These are phyloP conservation scores for Bettongia penicillata DNA, from an alignment of 2,113 vertebrate genomes.

Conservation along the genomic window DNA sequence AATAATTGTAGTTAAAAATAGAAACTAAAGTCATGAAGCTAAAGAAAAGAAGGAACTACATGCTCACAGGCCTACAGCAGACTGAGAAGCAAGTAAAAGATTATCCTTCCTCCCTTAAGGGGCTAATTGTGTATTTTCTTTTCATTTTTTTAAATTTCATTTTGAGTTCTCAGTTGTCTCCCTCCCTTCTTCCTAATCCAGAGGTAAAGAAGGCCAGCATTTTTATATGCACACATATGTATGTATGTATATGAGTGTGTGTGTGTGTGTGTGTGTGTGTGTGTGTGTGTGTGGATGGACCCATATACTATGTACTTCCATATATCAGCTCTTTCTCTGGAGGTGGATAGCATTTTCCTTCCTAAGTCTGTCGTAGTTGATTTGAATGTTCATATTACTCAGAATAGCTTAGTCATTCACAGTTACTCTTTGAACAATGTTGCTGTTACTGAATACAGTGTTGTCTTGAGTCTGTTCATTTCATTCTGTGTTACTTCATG, in stretches of 20 bases:
- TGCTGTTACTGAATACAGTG: too few species aligned
- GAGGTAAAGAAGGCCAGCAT: neutral
- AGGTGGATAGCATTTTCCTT: neutral
- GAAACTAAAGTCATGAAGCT: conserved; percentile 62
- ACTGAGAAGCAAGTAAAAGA: conserved; percentile 17
- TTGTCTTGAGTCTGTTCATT: neutral
- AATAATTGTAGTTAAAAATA: conserved; percentile 67
- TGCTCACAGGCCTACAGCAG: conserved; percentile 18
- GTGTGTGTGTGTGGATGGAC: neutral
- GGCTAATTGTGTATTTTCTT: neutral
- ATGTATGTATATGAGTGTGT: too few species aligned
- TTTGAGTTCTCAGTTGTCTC: neutral
- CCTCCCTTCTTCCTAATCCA: neutral
- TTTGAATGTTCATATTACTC: neutral
- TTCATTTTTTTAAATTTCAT: neutral
- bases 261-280: too few species aligned
- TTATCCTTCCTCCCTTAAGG: neutral
- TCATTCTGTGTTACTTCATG: neutral
- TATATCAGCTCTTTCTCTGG: neutral
- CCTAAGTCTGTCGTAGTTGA: neutral
- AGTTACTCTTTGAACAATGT: too few species aligned
- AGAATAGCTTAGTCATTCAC: neutral
- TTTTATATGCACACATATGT: neutral
- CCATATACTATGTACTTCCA: neutral
- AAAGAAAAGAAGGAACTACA: conserved; percentile 43